Percentiles rank a stretch among this genome's conserved stretches.
Evolutionary conservation across 2,888 invertebrate genomes (phyloP).

Genomic region (Erynnis tages): DNA sequence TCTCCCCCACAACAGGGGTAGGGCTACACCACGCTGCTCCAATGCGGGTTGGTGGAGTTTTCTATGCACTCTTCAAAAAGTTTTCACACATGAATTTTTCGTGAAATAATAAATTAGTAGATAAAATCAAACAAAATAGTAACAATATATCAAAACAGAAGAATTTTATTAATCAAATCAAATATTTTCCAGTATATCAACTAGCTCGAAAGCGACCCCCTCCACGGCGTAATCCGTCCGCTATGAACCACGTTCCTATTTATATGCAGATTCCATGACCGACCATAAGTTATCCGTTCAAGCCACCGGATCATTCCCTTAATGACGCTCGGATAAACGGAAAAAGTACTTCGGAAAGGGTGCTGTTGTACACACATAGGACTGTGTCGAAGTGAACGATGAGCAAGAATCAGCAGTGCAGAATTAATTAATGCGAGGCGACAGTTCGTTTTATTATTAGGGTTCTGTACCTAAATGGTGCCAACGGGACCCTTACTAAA

Average conservation of each 20-base stretch:
- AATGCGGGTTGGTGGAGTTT: no score
- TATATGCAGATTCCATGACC: slow-evolving; percentile 78
- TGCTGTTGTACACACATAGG: slow-evolving; percentile 52
- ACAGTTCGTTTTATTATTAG: slow-evolving; percentile 72
- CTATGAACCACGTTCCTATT: slow-evolving; percentile 68
- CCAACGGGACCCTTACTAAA: no score
- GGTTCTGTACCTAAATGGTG: no score
- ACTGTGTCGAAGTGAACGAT: slow-evolving; percentile 52
- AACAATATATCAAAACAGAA: no score
- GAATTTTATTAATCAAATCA: no score
- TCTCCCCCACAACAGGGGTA: no score
- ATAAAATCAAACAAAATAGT: no score
- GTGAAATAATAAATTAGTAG: no score
- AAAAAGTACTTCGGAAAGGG: slow-evolving; percentile 57
- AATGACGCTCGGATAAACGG: slow-evolving; percentile 72
- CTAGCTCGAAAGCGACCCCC: slow-evolving; percentile 27
- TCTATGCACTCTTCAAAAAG: no score
- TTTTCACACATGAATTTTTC: no score
- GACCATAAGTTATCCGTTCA: slow-evolving; percentile 77
- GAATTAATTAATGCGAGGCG: slow-evolving; percentile 72
- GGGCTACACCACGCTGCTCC: no score
- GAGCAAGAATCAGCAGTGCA: slow-evolving; percentile 56
- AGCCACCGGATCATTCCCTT: slow-evolving; percentile 71
- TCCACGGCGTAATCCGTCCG: slow-evolving; percentile 46
- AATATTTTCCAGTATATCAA: no score